Base-by-base conservation (phyloP, 1,140 invertebrate genomes). In the Aphaenogaster ashmeadi region DNA sequence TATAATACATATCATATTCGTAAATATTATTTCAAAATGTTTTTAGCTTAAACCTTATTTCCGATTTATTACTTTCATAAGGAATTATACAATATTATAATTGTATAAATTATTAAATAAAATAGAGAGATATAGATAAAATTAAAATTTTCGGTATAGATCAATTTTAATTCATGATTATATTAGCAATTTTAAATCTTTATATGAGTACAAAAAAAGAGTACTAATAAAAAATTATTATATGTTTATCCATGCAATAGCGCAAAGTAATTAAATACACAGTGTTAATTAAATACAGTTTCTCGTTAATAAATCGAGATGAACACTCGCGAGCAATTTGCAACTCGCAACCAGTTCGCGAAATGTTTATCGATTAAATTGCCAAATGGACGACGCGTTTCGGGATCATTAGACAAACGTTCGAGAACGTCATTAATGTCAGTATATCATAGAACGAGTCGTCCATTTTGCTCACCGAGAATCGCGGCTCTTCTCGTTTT, bases 341-440 rank as follows among this genome's bases (percentile, higher is more conserved):
- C 27, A 27, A 27, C 27, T 27, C 27, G 27, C 27, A 27, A 36
- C 36, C 33, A 72, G 62, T 47, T 36, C 54, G 60, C 41, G 69
- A 66, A 60, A 56, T 75, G 67, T 79, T 50, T 87, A 27, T 18
- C 69, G 81, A 90, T 90, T 90, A 90, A 88, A 91, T 90, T 88
- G 75, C 62, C 60, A 91, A 90, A 91, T 91, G 80, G 80, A 36
- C 33, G 75, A 88, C 15, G 64, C 69, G 64, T 88, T 91, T 90
- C 69, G 27, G 77, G 75, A 90, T 90, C 75, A 88, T 90, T 90
- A 90, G 75, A 91, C 89, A 85, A 91, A 91, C 58, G 69, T 75
- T 88, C 62, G 27, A 74, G 27, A 41, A 67, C 79, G 54, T 78
- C 86, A 90, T 91, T 88, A 90, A 90, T 90, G 86, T 72, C 75